A percentile compares a stretch with the other conserved stretches of the same genome.
These are phyloP conservation scores for Nomada ferruginata DNA, from an alignment of 2,888 invertebrate species.

Conservation along the genomic window DNA sequence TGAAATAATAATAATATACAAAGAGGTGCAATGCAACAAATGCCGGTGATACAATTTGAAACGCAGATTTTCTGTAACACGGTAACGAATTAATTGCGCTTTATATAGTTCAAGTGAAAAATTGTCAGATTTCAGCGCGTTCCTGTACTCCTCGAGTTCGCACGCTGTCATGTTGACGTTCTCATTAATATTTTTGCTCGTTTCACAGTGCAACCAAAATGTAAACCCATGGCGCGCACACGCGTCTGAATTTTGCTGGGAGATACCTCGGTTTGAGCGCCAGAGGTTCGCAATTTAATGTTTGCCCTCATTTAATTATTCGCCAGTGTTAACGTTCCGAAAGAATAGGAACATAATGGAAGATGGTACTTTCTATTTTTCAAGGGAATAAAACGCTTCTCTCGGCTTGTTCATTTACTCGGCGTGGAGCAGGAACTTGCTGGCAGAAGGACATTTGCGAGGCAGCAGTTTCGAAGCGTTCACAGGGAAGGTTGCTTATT, in stretches of 20 bases:
- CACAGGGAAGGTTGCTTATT: conserved; percentile 35
- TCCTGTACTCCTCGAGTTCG: not conserved
- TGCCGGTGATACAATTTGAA: not conserved
- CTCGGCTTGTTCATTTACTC: conserved; percentile 21
- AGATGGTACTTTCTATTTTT: conserved; percentile 47
- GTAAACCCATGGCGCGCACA: too few species aligned
- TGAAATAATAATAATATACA: too few species aligned
- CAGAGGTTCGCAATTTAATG: conserved; percentile 26
- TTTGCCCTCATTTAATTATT: conserved; percentile 16
- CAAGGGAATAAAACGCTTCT: conserved; percentile 37
- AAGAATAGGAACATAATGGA: not conserved
- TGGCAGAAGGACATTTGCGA: conserved; percentile 48
- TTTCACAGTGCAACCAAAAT: too few species aligned
- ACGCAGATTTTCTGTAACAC: too few species aligned
- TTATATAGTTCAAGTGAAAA: not conserved
- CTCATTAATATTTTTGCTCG: conserved; percentile 32
- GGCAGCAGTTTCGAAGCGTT: conserved; percentile 37
- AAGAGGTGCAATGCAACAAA: too few species aligned
- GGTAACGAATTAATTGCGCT: conserved; percentile 19
- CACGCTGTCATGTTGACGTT: not conserved
- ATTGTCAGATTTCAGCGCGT: not conserved
- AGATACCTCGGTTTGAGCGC: not conserved
- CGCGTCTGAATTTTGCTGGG: not conserved
- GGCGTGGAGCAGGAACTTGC: conserved; percentile 16
- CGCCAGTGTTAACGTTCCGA: not conserved